Base-by-base conservation (phyloP, 2,113 vertebrate genomes). In the Microcebus murinus region DNA sequence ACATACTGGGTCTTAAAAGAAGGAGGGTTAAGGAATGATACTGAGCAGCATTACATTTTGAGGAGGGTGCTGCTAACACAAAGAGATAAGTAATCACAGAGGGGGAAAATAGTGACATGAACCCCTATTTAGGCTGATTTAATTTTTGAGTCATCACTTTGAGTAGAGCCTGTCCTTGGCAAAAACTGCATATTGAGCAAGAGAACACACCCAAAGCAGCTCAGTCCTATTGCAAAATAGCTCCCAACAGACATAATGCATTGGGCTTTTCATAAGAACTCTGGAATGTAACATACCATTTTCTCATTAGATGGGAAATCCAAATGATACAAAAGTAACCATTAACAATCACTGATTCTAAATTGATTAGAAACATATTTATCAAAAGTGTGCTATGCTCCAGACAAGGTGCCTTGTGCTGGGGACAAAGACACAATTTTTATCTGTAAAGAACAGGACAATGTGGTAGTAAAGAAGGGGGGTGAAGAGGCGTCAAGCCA, bases 141-240 rank as follows among this genome's bases (percentile, higher is more conserved):
- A 92, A 68, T 94, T 81, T 67, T 27, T 85, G 92, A 96, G 90
- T 92, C 94, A 96, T 84, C 80, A 76, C 80, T 87, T 85, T 90
- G 84, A 94, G 84, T 15, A 92, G 94, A 87, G 88, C 36, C 67
- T 91, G 81, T 93, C 92, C 80, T 90, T 96, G 85, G 97, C 92
- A 97, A 96, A 96, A 95, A 88, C 14, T 65, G 88, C 71, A 34
- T 48, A 79, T 25, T 90, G 85, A 95, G 84, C 96, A 97, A 96
- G 87, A 96, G 80, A 96, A 90, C 36, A 94, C 80, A 90, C 0
- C n/a, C 70, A 95, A 82, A 96, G n/a, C 39, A 74, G 74, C 50
- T 96, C 45, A 36, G 74, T 61, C 85, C 45, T 55, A 67, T 1
- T 85, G 48, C 85, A 94, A 97, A 94, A 96, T 0, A 95, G 59